These are phyloP conservation scores for Penaeus chinensis DNA, from an alignment of 1,140 invertebrate genomes.

Conservation along the genomic window DNA sequence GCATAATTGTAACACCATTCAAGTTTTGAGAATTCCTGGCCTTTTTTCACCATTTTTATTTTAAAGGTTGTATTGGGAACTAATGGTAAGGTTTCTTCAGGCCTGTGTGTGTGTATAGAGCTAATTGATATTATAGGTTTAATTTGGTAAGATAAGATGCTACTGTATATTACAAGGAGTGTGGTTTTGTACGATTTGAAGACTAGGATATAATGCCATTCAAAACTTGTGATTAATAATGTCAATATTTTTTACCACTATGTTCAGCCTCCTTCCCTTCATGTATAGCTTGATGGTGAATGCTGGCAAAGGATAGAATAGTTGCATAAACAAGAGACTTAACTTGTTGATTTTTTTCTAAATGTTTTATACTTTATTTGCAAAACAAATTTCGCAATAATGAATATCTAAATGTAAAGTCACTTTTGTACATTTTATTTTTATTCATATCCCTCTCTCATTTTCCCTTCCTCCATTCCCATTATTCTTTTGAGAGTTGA, in stretches of 20 bases:
- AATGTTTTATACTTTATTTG: slow-evolving; percentile 21
- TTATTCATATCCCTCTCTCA: slow-evolving; percentile 20
- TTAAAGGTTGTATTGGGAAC: not conserved
- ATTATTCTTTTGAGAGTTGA: not conserved
- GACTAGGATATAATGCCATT: slow-evolving; percentile 26
- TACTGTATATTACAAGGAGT: slow-evolving; percentile 23
- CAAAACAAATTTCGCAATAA: not conserved
- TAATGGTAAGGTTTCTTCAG: slow-evolving; percentile 32
- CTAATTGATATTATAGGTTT: slow-evolving; percentile 34
- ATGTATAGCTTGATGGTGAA: slow-evolving; percentile 15
- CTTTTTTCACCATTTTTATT: not conserved
- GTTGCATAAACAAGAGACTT: slow-evolving; percentile 34
- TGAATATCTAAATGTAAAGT: not conserved
- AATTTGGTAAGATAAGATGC: slow-evolving; percentile 41
- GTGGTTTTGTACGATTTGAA: slow-evolving; percentile 21
- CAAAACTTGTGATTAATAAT: slow-evolving; percentile 25
- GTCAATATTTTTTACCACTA: slow-evolving; percentile 32
- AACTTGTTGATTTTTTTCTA: slow-evolving; percentile 30
- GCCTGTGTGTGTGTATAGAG: slow-evolving; percentile 20
- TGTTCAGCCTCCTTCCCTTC: slow-evolving; percentile 23
- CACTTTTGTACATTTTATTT: slow-evolving; percentile 23
- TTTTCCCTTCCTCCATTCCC: slow-evolving; percentile 16
- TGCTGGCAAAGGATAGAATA: slow-evolving; percentile 26
- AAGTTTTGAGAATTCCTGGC: not conserved
- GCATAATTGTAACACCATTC: not conserved